These are phyloP conservation scores for Rhingia rostrata DNA, from an alignment of 2,888 invertebrate genomes.

Conservation along the genomic window DNA sequence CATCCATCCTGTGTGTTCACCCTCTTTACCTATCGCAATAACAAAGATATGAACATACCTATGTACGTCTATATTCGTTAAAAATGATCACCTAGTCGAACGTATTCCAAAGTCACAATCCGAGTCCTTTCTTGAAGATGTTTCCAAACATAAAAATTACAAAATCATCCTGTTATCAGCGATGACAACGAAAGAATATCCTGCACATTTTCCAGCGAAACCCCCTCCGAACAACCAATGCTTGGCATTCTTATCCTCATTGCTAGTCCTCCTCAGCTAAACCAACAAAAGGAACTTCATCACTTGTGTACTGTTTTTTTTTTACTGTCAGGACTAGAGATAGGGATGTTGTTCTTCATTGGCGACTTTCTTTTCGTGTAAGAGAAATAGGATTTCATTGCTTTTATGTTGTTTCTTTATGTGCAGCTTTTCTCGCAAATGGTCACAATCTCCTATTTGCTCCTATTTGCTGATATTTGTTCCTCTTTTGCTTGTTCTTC, in stretches of 20 bases:
- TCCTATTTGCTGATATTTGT: constrained; percentile 24
- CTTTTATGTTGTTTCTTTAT: constrained; percentile 48
- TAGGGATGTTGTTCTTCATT: background rate
- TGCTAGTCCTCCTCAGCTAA: constrained; percentile 3
- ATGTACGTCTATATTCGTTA: too few species aligned
- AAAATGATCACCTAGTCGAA: too few species aligned
- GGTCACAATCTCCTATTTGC: constrained; percentile 35
- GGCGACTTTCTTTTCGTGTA: constrained; percentile 15
- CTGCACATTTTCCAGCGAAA: constrained; percentile 1
- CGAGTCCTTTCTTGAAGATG: constrained; percentile 19
- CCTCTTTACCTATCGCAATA: too few species aligned
- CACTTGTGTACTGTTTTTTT: background rate
- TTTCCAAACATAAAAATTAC: constrained; percentile 61
- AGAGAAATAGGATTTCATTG: constrained; percentile 57
- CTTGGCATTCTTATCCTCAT: constrained; percentile 25
- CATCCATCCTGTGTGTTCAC: too few species aligned
- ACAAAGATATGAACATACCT: too few species aligned
- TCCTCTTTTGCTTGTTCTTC: constrained; percentile 4
- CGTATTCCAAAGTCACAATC: background rate
- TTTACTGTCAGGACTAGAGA: background rate
- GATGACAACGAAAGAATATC: constrained; percentile 52
- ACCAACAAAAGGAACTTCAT: constrained; percentile 35
- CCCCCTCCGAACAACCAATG: background rate
- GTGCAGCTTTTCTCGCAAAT: constrained; percentile 28
- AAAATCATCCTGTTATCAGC: constrained; percentile 67